phyloP scores from a whole-genome alignment of 2,888 invertebrate genomes.

The Callosobruchus maculatus region DNA sequence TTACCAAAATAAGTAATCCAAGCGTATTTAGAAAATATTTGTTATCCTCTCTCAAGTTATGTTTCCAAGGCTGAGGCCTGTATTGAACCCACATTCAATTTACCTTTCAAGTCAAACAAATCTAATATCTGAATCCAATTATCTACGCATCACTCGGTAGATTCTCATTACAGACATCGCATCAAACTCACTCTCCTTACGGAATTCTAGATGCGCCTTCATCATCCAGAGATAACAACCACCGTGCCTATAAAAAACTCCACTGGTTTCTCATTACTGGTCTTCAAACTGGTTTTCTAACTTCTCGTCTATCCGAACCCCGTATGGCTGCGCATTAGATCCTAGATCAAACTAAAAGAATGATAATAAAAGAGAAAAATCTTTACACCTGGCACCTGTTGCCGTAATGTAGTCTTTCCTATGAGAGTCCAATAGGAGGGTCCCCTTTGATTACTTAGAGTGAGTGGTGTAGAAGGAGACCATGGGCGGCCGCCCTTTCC shows the following conservation, averaged over 20 bases:
- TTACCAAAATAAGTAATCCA: too few species aligned
- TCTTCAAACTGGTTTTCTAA: not conserved
- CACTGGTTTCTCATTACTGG: not conserved
- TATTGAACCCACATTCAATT: not conserved
- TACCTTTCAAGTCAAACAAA: not conserved
- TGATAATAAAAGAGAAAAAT: slow-evolving; percentile 9
- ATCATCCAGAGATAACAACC: not conserved
- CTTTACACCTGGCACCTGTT: slow-evolving; percentile 15
- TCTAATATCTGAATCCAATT: not conserved
- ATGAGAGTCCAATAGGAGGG: slow-evolving; percentile 11
- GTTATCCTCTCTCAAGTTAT: too few species aligned
- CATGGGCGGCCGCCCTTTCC: slow-evolving; percentile 4
- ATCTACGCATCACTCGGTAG: not conserved
- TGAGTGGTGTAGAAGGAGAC: slow-evolving; percentile 15
- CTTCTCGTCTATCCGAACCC: not conserved
- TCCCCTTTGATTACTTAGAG: slow-evolving; percentile 10
- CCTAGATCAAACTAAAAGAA: not conserved
- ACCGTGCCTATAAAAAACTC: not conserved
- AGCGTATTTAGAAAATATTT: too few species aligned
- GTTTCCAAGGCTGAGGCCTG: too few species aligned
- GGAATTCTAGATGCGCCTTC: not conserved
- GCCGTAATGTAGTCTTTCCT: slow-evolving; percentile 14
- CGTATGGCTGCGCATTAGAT: not conserved
- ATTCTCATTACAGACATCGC: not conserved
- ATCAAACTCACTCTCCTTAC: not conserved